Evolutionary conservation across 2,888 invertebrate species (phyloP).

Genomic region (Meteorus cinctellus): DNA sequence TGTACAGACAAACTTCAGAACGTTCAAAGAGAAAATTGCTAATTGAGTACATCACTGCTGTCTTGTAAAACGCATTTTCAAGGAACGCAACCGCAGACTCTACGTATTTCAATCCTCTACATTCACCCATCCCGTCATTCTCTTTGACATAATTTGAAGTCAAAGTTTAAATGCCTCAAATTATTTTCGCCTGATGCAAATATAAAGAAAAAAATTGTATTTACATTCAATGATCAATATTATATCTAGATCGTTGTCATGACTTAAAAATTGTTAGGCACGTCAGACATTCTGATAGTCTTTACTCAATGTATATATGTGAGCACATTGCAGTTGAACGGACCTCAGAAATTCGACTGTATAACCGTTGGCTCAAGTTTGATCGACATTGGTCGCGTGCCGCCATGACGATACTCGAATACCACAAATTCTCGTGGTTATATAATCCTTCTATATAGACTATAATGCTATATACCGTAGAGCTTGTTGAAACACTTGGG

Average conservation of each 20-base stretch:
- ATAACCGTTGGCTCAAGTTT: slow-evolving; percentile 16
- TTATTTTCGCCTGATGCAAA: background rate
- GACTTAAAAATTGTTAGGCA: background rate
- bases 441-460: background rate
- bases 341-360: slow-evolving; percentile 30
- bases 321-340: background rate
- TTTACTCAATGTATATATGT: background rate
- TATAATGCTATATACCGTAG: background rate
- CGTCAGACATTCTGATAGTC: background rate
- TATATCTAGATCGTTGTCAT: background rate
- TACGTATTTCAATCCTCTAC: background rate
- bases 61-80: background rate
- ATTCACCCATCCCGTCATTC: no score
- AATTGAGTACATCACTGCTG: background rate
- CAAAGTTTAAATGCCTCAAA: no score
- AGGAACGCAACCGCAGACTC: background rate
- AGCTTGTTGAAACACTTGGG: background rate
- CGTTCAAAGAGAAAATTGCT: background rate
- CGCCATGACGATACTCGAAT: slow-evolving; percentile 22
- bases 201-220: background rate
- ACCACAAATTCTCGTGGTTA: slow-evolving; percentile 36
- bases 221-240: background rate
- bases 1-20: background rate
- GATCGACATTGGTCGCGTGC: slow-evolving; percentile 41
- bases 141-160: no score